Base-by-base conservation (phyloP, 2,888 invertebrate species). In the Tachina lurida region DNA sequence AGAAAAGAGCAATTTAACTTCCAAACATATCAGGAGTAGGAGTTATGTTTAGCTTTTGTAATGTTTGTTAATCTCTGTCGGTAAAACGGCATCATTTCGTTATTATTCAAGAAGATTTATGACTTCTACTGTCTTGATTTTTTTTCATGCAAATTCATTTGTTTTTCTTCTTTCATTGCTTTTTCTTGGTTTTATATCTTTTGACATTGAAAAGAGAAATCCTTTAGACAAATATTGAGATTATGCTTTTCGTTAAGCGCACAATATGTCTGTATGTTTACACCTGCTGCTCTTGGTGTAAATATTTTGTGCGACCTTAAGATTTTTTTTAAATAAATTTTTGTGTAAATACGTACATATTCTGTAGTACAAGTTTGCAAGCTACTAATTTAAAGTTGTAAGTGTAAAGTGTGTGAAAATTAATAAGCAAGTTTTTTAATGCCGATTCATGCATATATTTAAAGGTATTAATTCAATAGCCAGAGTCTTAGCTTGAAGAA, bases 41-140 rank as follows among this genome's bases (percentile, higher is more conserved):
- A 10, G 31, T 47, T 17, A 45, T 39, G 10, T 10, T 5, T 8
- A 7, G 54, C 4, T 15, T 9, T 54, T 19, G n/a, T 39, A 71
- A 39, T 52, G 62, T 19, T 81, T 62, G 22, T 63, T 74, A 54
- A 56, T 62, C 19, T 62, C 19, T 43, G 71, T 63, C n/a, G n/a
- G 45, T 45, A 49, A 49, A 83, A 54, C 17, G 65, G 47, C 83
- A 77, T 77, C 73, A 73, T 77, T 83, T 84, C 67, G 60, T 74
- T 84, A 73, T 84, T 84, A 73, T 73, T 77, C 60, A 31, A 71
- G n/a, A 56, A 79, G 75, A 79, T 86, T 86, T 86, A 86, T 79
- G 71, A 67, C 65, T 58, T 70, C 71, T 31, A 31, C 5, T 82
- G 41, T 81, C 62, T 68, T 63, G 56, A 19, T 31, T 31, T 7